Base-by-base conservation (phyloP, 2,888 invertebrate genomes). In the Eupithecia centaureata region DNA sequence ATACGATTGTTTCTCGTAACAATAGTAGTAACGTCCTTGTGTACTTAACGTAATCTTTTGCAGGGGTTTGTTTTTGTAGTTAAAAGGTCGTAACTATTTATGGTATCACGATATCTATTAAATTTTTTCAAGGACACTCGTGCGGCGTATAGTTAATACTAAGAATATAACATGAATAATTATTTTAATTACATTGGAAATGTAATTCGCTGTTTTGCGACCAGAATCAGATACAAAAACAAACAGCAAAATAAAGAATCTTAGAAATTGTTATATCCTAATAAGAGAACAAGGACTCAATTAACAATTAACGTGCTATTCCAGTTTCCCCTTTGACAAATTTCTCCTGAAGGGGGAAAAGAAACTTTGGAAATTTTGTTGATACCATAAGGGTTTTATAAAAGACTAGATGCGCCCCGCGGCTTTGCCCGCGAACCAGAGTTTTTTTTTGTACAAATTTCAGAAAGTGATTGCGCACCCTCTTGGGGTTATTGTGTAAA, bases 1-100 rank as follows among this genome's bases (percentile, higher is more conserved):
- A 22, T 33, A 30, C 30, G 1, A 32, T 58, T 58, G 33, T 58
- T 33, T 58, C 32, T 58, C 58, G n/a, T n/a, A n/a, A n/a, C n/a
- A n/a, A n/a, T n/a, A n/a, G n/a, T 28, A 15, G 30, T 30, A 30
- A 56, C 56, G 30, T 56, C n/a, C 4, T 56, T 56, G 18, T 56
- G 30, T 27, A 52, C 56, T 30, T 42, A 56, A n/a, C 28, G 30
- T 28, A 56, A 56, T 56, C 52, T 52, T 27, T 25, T 52, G 5
- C 27, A 27, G 27, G 27, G 52, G 47, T 42, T 42, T 18, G 22
- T 4, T 22, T 47, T 22, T 22, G 22, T 27, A 52, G 52, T 52
- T 22, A 52, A 27, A 27, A 27, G 52, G 52, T 27, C 15, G 27
- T 52, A 27, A 10, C 27, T 52, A 27, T 52, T 27, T 35, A 10